Evolutionary conservation across 2,888 invertebrate genomes (phyloP), one percentile per base, ranked within the genome.

Genomic region (Spilarctia lutea): DNA sequence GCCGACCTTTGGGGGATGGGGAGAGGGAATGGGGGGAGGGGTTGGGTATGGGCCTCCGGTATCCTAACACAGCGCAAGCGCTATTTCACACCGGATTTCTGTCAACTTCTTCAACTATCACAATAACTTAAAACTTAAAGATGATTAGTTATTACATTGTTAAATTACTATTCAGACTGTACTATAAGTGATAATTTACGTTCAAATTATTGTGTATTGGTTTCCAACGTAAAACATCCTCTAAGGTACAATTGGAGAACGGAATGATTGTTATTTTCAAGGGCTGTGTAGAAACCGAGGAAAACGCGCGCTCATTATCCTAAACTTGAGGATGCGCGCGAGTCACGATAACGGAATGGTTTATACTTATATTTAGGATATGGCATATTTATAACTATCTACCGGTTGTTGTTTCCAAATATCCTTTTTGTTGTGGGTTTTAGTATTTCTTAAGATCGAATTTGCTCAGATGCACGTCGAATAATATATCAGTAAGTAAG

Each of bases 261-360:
- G 68, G 66, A 76, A 74, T 76, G 80, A 77, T 77, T 81, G 77
- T 75, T 81, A 85, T 83, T 83, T n/a, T 88, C 89, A 90, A 87
- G 91, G 92, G 82, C 86, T 85, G 35, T 65, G 91, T 86, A 91
- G 93, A 93, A 93, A 93, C 90, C 87, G 89, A 91, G 92, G 92
- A 90, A 93, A 91, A 91, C 88, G 84, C 75, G 85, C 85, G 81
- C 81, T 86, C 81, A 88, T 89, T 89, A 86, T 83, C 85, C 80
- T 85, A 87, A 86, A 87, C 88, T 89, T 87, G 84, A 83, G 83
- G 85, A 86, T 86, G 84, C 79, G 74, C 81, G 79, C 78, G 79
- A 75, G 79, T 77, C 82, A 83, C 80, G 82, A 82, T 84, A 75
- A 52, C 76, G 77, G 75, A 81, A 82, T 78, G 79, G 84, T 85